These are phyloP conservation scores for Acipenser oxyrinchus DNA, from an alignment of 2,797 vertebrate genomes.

Conservation along the genomic window DNA sequence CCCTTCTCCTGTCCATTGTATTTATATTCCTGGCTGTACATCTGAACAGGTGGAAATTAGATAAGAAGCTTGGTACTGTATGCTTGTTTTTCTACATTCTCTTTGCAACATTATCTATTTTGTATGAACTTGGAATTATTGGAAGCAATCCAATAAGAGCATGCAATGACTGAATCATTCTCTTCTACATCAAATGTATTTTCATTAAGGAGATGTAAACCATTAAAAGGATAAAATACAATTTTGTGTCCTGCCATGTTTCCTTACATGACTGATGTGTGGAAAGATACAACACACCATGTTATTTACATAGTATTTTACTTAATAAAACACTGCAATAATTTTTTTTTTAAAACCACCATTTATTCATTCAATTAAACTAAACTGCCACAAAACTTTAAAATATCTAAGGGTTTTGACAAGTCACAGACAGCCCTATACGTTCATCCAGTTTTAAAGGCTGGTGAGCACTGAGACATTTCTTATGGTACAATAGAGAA, in stretches of 20 bases:
- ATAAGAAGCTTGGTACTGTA: slow-evolving; percentile 78
- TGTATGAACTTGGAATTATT: slow-evolving; percentile 91
- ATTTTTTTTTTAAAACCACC: slow-evolving; percentile 27
- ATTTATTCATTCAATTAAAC: slow-evolving; percentile 87
- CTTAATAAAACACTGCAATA: no score
- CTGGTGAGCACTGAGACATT: slow-evolving; percentile 63
- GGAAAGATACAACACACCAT: slow-evolving; percentile 24
- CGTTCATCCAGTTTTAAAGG: slow-evolving; percentile 54
- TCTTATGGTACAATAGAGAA: slow-evolving; percentile 61
- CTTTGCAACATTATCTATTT: slow-evolving; percentile 76
- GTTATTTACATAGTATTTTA: no score
- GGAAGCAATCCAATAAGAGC: slow-evolving; percentile 73
- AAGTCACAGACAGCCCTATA: slow-evolving; percentile 65
- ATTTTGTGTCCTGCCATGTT: slow-evolving; percentile 15
- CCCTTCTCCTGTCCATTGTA: slow-evolving; percentile 78
- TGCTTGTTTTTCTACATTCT: slow-evolving; percentile 77
- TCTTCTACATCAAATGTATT: neutral
- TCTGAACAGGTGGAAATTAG: slow-evolving; percentile 84
- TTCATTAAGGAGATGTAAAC: neutral
- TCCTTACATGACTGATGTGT: slow-evolving; percentile 26
- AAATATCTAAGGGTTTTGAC: slow-evolving; percentile 62
- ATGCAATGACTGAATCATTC: slow-evolving; percentile 61
- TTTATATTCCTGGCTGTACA: slow-evolving; percentile 82
- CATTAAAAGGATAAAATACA: slow-evolving; percentile 19
- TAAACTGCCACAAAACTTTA: slow-evolving; percentile 81